These are phyloP conservation scores for Porites evermanni DNA, from an alignment of 92 coral and sea anemone genomes.

Conservation along the genomic window DNA sequence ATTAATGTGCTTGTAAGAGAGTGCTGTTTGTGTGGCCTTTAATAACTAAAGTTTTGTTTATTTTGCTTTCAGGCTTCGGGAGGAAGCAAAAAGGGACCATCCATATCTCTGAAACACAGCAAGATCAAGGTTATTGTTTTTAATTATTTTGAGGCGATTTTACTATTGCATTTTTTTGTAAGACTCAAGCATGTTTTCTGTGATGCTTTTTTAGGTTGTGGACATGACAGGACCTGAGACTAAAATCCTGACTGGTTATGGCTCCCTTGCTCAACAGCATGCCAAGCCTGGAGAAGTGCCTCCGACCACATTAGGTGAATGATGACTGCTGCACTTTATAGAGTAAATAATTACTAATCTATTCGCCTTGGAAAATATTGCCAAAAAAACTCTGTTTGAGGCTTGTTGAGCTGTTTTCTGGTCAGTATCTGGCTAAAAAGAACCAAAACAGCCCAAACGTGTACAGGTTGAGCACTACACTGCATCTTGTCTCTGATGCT, in stretches of 20 bases:
- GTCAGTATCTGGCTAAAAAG: too few species aligned
- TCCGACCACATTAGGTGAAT: constrained; percentile 78
- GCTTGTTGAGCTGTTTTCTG: too few species aligned
- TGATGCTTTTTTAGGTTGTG: constrained; percentile 73
- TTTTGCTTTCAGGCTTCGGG: constrained; percentile 70
- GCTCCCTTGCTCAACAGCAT: constrained; percentile 96
- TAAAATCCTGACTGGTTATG: constrained; percentile 97
- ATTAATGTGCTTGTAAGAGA: background rate
- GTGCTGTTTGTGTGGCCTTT: background rate
- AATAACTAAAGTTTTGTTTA: background rate
- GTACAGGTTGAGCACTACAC: too few species aligned
- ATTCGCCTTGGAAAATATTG: too few species aligned
- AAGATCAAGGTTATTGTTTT: constrained; percentile 71
- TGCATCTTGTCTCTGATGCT: too few species aligned
- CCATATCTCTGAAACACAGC: constrained; percentile 84
- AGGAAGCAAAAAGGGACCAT: constrained; percentile 77
- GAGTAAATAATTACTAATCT: too few species aligned
- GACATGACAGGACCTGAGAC: constrained; percentile 99
- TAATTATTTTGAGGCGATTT: background rate
- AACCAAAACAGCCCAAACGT: too few species aligned
- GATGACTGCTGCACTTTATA: background rate
- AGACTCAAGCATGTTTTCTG: background rate
- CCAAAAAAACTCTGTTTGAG: too few species aligned
- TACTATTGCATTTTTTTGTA: too few species aligned
- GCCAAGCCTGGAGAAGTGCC: constrained; percentile 98